These are phyloP conservation scores for Adelges cooleyi DNA, from an alignment of 1,140 invertebrate genomes.

Conservation along the genomic window DNA sequence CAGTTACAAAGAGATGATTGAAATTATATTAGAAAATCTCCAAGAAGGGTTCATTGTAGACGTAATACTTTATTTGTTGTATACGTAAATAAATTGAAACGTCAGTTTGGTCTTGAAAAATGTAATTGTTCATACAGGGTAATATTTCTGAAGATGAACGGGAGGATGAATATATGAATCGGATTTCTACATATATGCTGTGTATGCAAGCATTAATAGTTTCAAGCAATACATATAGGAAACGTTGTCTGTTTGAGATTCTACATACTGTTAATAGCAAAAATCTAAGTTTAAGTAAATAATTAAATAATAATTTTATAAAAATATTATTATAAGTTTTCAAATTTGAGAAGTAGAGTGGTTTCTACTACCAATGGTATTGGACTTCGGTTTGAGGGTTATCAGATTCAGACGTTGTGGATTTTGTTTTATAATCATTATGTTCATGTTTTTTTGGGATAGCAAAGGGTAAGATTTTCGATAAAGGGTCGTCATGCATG, in stretches of 20 bases:
- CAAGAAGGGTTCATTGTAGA: not conserved
- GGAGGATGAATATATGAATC: not conserved
- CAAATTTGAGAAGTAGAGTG: too few relatives aligned
- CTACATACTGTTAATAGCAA: not conserved
- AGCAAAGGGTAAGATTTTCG: too few relatives aligned
- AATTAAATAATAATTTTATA: too few relatives aligned
- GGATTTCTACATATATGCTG: conserved; percentile 6
- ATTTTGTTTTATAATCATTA: too few relatives aligned
- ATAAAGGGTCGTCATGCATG: too few relatives aligned
- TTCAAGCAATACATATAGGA: not conserved
- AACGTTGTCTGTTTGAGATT: conserved; percentile 5
- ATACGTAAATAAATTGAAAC: not conserved
- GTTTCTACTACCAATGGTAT: too few relatives aligned
- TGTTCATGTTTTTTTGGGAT: too few relatives aligned
- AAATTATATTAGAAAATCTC: conserved; percentile 12
- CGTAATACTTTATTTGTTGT: not conserved
- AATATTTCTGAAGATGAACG: conserved; percentile 5
- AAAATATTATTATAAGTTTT: too few relatives aligned
- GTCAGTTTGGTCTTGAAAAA: not conserved
- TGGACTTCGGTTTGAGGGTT: too few relatives aligned
- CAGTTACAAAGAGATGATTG: conserved; percentile 10
- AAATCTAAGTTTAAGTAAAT: not conserved
- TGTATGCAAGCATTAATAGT: not conserved
- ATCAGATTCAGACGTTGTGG: too few relatives aligned
- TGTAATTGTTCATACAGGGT: too few relatives aligned